phyloP scores from a whole-genome alignment of 2,797 vertebrate species.

The Sciurus carolinensis region DNA sequence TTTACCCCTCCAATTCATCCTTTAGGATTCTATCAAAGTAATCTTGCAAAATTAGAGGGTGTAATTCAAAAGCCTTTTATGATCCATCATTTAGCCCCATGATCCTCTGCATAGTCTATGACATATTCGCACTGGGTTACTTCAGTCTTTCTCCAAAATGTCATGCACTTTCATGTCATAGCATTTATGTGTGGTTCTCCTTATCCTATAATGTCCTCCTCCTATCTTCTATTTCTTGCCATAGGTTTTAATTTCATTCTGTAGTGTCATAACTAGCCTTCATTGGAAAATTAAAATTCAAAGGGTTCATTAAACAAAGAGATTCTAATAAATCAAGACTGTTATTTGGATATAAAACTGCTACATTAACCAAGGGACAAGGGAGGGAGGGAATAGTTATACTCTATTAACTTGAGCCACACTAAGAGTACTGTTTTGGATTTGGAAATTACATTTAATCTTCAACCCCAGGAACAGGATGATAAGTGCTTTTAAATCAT shows the following conservation, averaged over 20 bases:
- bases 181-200: neutral
- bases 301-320: slow-evolving; percentile 37
- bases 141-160: slow-evolving; percentile 1
- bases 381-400: neutral
- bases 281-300: neutral
- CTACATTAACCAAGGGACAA: neutral
- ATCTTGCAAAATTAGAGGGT: slow-evolving; percentile 43
- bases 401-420: neutral
- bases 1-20: neutral
- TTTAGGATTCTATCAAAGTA: slow-evolving; percentile 8
- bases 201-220: neutral
- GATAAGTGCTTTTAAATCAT: neutral
- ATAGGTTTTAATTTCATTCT: slow-evolving; percentile 3
- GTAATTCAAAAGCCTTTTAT: neutral
- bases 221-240: neutral
- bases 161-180: neutral
- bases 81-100: neutral
- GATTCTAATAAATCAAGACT: neutral
- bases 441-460: neutral
- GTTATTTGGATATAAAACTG: neutral
- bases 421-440: neutral
- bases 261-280: neutral
- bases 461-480: neutral
- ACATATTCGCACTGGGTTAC: neutral
- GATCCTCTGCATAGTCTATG: neutral